Conservation (phyloP, 2,797 vertebrate genomes). For the Chaetophractus vellerosus region DNA sequence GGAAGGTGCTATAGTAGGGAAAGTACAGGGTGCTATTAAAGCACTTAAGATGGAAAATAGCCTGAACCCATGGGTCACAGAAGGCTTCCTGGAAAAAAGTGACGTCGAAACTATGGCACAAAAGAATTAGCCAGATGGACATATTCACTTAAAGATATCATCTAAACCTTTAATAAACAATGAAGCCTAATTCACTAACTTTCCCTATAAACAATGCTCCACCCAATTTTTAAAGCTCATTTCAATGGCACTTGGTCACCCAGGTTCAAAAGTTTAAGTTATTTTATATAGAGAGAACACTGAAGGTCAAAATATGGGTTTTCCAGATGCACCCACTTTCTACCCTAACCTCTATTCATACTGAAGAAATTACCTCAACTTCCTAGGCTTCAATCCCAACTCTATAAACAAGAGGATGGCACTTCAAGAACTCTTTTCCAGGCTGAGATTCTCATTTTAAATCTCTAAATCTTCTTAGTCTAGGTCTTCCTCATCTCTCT, state of each 20-base stretch:
- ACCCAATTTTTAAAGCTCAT: neutral
- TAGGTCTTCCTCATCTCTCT: neutral
- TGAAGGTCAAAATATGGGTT: neutral
- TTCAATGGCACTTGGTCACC: neutral
- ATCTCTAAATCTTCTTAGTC: neutral
- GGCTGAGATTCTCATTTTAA: neutral
- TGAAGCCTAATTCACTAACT: neutral
- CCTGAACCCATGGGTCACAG: neutral
- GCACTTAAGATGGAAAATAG: neutral
- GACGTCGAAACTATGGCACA: neutral
- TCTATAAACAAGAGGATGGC: neutral
- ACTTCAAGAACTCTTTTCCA: neutral
- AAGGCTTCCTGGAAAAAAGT: neutral
- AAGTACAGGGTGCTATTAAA: neutral
- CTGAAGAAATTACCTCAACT: neutral
- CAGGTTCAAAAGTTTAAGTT: neutral
- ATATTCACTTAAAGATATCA: neutral
- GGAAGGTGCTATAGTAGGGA: neutral
- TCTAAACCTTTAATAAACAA: neutral
- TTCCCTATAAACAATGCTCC: neutral
- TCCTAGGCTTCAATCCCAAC: neutral
- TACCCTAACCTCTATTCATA: neutral
- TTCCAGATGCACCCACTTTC: neutral
- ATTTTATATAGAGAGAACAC: neutral
- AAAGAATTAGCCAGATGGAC: neutral